These are phyloP conservation scores for Tromatobia lineatoria DNA, from an alignment of 2,888 invertebrate genomes.

Conservation along the genomic window DNA sequence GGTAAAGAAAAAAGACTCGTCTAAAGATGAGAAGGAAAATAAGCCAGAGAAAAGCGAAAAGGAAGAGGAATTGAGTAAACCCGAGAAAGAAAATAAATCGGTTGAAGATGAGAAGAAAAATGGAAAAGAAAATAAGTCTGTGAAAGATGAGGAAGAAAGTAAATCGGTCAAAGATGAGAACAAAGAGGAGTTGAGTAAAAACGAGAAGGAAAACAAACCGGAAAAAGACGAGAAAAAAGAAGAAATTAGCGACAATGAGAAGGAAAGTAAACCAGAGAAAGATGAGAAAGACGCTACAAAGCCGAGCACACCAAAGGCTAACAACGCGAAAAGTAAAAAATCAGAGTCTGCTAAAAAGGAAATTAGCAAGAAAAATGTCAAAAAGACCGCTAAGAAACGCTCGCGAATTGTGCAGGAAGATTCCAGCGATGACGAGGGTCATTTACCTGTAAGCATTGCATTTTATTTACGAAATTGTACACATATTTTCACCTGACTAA, in stretches of 20 bases:
- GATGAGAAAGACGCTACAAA: slow-evolving; percentile 66
- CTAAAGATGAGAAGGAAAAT: slow-evolving; percentile 58
- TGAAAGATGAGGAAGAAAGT: too few relatives aligned
- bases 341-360: slow-evolving; percentile 62
- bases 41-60: slow-evolving; percentile 40
- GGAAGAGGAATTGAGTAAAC: too few relatives aligned
- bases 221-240: slow-evolving; percentile 33
- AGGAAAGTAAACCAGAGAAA: neutral
- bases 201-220: slow-evolving; percentile 56
- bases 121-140: too few relatives aligned
- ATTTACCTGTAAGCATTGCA: slow-evolving; percentile 71
- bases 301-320: slow-evolving; percentile 69
- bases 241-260: too few relatives aligned
- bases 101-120: too few relatives aligned
- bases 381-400: slow-evolving; percentile 73
- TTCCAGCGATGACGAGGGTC: slow-evolving; percentile 83
- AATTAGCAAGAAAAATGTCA: slow-evolving; percentile 38
- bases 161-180: slow-evolving; percentile 42
- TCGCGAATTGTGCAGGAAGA: slow-evolving; percentile 75
- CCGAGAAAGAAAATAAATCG: too few relatives aligned
- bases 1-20: slow-evolving; percentile 56
- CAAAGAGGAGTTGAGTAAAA: slow-evolving; percentile 49
- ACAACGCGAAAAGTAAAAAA: slow-evolving; percentile 70
- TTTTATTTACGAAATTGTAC: neutral
- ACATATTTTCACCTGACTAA: neutral